phyloP scores from a whole-genome alignment of 2,797 vertebrate species.

The Semaprochilodus insignis region DNA sequence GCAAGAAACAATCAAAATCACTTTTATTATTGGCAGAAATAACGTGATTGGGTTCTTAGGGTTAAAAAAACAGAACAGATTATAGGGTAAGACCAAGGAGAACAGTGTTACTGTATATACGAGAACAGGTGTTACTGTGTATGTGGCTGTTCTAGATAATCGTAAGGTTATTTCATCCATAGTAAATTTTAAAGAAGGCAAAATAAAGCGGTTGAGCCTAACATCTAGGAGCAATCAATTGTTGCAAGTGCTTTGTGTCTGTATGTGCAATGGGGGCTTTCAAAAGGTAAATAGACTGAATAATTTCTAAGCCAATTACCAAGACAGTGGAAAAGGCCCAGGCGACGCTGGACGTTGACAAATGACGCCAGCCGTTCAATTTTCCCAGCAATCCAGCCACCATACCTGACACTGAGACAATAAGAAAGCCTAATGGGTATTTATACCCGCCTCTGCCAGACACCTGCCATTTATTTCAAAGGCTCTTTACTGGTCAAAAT shows the following conservation, averaged over 20 bases:
- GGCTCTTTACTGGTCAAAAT: slow-evolving; percentile 66
- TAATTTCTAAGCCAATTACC: slow-evolving; percentile 81
- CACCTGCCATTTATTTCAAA: slow-evolving; percentile 72
- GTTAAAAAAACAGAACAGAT: too few relatives aligned
- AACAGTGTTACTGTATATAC: background rate
- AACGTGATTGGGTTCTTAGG: too few relatives aligned
- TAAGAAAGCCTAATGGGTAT: slow-evolving; percentile 77
- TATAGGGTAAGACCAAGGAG: background rate
- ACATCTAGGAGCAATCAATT: slow-evolving; percentile 70
- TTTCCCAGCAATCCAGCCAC: slow-evolving; percentile 65
- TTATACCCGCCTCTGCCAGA: slow-evolving; percentile 70
- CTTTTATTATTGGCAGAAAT: too few relatives aligned
- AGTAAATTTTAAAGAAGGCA: slow-evolving; percentile 18
- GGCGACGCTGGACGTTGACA: slow-evolving; percentile 77
- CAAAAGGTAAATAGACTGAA: slow-evolving; percentile 72
- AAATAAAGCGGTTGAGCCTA: slow-evolving; percentile 21
- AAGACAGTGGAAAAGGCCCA: slow-evolving; percentile 67
- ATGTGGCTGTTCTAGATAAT: slow-evolving; percentile 53
- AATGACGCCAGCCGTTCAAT: slow-evolving; percentile 75
- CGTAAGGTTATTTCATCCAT: slow-evolving; percentile 50
- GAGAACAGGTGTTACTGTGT: background rate
- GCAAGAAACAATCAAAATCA: too few relatives aligned
- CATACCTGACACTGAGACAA: slow-evolving; percentile 76
- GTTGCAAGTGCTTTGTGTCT: slow-evolving; percentile 28
- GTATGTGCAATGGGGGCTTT: slow-evolving; percentile 58